Percentiles rank a stretch among this genome's conserved stretches.
Evolutionary conservation across 2,113 vertebrate genomes (phyloP).

Genomic region (Ginglymostoma cirratum): DNA sequence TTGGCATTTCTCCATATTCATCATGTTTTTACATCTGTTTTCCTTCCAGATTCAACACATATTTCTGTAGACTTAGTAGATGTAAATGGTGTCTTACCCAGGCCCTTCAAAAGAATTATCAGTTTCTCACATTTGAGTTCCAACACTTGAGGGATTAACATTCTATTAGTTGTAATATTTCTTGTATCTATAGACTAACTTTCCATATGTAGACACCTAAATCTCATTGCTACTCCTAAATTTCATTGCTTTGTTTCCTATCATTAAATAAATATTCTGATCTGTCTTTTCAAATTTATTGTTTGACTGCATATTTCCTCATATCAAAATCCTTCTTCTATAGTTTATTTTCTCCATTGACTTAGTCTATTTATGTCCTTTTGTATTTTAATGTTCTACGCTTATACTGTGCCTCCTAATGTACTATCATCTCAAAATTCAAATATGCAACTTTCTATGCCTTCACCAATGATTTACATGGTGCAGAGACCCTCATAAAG

Average conservation of each 20-base stretch:
- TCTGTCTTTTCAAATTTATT: not conserved
- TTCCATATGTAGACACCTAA: not conserved
- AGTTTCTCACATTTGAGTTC: not conserved
- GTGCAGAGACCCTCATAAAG: not conserved
- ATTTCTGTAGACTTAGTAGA: not conserved
- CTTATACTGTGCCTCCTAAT: not conserved
- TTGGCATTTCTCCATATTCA: not conserved
- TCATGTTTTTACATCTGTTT: not conserved
- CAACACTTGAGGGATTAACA: not conserved
- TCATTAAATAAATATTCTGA: not conserved
- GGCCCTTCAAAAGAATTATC: not conserved
- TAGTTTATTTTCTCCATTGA: not conserved
- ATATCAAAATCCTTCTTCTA: not conserved
- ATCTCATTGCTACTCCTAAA: not conserved
- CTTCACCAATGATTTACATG: not conserved
- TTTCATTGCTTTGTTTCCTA: no score
- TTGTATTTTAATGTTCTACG: not conserved
- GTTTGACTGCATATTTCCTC: not conserved
- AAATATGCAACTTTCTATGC: not conserved
- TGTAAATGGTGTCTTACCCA: not conserved
- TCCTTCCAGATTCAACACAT: not conserved
- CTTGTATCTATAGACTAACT: not conserved
- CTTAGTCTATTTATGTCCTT: not conserved
- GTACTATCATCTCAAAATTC: not conserved
- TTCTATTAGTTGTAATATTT: not conserved